phyloP scores from a whole-genome alignment of 1,140 invertebrate species.

The Danaus melanippus region DNA sequence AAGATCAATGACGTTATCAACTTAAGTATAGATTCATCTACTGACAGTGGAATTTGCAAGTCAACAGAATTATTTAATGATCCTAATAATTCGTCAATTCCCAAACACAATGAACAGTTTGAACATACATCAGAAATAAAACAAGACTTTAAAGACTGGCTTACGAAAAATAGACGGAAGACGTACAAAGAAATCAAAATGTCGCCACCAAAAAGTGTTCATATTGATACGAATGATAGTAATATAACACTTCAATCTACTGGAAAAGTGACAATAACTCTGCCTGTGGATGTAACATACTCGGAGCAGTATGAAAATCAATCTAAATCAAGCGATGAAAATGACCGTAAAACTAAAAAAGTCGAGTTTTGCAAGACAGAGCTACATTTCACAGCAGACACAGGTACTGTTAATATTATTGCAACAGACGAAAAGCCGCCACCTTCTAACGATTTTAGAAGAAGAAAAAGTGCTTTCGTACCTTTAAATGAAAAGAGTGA shows the following conservation, averaged over 20 bases:
- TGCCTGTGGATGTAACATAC: constrained; percentile 36
- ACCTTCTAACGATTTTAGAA: constrained; percentile 83
- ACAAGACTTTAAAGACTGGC: constrained; percentile 60
- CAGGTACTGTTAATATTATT: constrained; percentile 87
- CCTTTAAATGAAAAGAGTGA: constrained; percentile 58
- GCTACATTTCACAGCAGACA: constrained; percentile 88
- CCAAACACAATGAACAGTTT: constrained; percentile 15
- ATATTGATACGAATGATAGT: constrained; percentile 24
- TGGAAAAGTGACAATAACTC: constrained; percentile 62
- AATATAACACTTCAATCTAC: constrained; percentile 51
- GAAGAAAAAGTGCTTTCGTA: constrained; percentile 73
- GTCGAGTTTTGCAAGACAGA: constrained; percentile 90
- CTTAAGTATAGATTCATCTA: constrained; percentile 76
- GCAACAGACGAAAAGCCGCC: constrained; percentile 88
- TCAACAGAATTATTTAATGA: constrained; percentile 77
- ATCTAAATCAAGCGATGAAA: constrained; percentile 32
- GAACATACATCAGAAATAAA: constrained; percentile 25
- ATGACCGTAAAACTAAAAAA: constrained; percentile 76
- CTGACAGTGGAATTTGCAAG: constrained; percentile 80
- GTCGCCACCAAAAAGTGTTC: constrained; percentile 10
- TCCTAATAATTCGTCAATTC: constrained; percentile 10
- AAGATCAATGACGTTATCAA: constrained; percentile 63
- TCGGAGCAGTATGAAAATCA: constrained; percentile 25
- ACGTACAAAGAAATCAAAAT: constrained; percentile 10
- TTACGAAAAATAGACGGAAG: constrained; percentile 47